A percentile compares a stretch with the other conserved stretches of the same genome.
Conservation (phyloP, 2,113 vertebrate species). For the Hemiprocne comata region DNA sequence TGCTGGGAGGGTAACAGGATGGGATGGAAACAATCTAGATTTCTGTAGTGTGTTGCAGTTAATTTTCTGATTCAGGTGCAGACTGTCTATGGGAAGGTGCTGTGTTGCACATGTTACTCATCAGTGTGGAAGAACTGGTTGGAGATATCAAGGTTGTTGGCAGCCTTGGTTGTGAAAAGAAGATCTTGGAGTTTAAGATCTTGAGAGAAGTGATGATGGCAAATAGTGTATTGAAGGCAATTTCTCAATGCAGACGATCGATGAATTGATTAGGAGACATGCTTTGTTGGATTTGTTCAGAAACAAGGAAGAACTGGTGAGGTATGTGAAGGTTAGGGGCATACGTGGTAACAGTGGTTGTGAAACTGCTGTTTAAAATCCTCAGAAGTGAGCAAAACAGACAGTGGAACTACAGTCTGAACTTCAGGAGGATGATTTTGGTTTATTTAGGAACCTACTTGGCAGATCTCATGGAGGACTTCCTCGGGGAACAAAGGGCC, state of each 20-base stretch:
- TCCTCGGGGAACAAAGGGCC: not conserved
- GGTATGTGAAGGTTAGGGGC: not conserved
- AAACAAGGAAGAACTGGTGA: not conserved
- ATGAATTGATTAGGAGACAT: not conserved
- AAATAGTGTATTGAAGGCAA: not conserved
- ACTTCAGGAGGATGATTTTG: not conserved
- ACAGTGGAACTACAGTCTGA: not conserved
- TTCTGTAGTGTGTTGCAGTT: not conserved
- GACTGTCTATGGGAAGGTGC: not conserved
- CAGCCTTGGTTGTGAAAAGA: not conserved
- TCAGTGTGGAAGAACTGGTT: not conserved
- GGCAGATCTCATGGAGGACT: not conserved
- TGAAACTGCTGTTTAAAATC: not conserved
- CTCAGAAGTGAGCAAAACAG: not conserved
- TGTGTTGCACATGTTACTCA: rapidly evolving
- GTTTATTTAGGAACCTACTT: not conserved
- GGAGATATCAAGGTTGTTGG: not conserved
- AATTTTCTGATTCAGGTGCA: not conserved
- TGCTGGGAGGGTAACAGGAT: not conserved
- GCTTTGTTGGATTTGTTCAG: not conserved
- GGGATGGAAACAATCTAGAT: not conserved
- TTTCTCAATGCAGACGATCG: rapidly evolving
- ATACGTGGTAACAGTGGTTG: not conserved
- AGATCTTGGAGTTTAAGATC: not conserved
- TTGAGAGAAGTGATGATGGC: not conserved